Evolutionary conservation across 2,888 invertebrate species (phyloP).

Genomic region (Dicycla oo): DNA sequence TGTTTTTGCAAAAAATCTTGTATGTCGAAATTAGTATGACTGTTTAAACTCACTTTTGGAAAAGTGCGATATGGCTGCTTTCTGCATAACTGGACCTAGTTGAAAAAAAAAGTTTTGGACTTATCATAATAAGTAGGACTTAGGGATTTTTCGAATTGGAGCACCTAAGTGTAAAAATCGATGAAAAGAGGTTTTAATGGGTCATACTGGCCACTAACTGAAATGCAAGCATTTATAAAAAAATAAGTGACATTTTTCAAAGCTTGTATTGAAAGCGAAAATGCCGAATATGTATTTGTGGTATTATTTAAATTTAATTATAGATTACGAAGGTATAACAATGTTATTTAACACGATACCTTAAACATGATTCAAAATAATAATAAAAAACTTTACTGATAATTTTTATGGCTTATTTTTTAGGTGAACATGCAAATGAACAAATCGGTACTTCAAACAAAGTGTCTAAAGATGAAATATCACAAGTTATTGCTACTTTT

Average conservation of each 20-base stretch:
- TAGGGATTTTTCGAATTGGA: too few relatives aligned
- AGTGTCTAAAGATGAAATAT: constrained; percentile 85
- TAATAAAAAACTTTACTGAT: background rate
- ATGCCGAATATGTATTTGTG: constrained; percentile 72
- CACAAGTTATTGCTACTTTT: constrained; percentile 86
- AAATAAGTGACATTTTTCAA: constrained; percentile 5
- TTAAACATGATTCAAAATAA: background rate
- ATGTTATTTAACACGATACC: background rate
- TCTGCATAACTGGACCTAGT: too few relatives aligned
- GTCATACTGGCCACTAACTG: constrained; percentile 22
- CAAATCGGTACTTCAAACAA: constrained; percentile 82
- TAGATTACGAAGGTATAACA: constrained; percentile 51
- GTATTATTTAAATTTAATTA: constrained; percentile 74
- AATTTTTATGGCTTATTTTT: constrained; percentile 51
- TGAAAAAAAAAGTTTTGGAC: too few relatives aligned
- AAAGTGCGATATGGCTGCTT: too few relatives aligned
- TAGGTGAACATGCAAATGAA: constrained; percentile 88
- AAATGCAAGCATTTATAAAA: background rate
- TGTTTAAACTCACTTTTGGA: too few relatives aligned
- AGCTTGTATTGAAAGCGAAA: constrained; percentile 24
- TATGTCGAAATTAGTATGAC: too few relatives aligned
- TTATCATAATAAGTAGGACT: too few relatives aligned
- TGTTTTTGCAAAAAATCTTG: too few relatives aligned
- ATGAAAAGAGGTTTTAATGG: constrained; percentile 31
- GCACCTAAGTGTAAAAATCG: background rate